Conservation (phyloP, 2,888 invertebrate species). For the Caenorhabditis parvicauda region DNA sequence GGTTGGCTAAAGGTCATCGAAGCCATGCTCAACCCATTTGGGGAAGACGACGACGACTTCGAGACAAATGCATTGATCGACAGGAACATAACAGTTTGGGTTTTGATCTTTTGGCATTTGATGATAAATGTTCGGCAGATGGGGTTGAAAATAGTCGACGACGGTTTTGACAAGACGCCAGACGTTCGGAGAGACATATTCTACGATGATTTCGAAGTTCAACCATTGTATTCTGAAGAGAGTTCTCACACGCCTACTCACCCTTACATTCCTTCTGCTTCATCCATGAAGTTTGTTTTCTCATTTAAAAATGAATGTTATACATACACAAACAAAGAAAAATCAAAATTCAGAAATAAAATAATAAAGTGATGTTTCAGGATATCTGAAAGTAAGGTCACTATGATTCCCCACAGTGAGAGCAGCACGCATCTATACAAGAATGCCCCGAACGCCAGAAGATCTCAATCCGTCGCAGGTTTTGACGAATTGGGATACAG, state of each 20-base stretch:
- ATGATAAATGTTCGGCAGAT: slow-evolving; percentile 37
- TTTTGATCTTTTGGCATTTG: background rate
- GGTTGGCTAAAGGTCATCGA: slow-evolving; percentile 58
- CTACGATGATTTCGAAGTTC: slow-evolving; percentile 42
- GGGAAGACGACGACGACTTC: slow-evolving; percentile 51
- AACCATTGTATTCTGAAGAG: slow-evolving; percentile 35
- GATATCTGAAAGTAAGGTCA: too few species aligned
- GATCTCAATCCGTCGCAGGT: too few species aligned
- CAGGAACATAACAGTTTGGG: slow-evolving; percentile 43
- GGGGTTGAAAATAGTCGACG: slow-evolving; percentile 58
- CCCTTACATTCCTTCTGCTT: too few species aligned
- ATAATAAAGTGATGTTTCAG: too few species aligned
- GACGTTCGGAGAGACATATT: slow-evolving; percentile 53
- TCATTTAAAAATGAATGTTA: too few species aligned
- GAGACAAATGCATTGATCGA: slow-evolving; percentile 50
- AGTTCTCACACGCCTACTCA: slow-evolving; percentile 22
- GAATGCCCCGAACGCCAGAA: too few species aligned
- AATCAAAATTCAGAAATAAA: too few species aligned
- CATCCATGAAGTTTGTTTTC: too few species aligned
- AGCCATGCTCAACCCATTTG: slow-evolving; percentile 46
- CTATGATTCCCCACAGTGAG: too few species aligned
- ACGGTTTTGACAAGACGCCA: slow-evolving; percentile 49
- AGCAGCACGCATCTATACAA: too few species aligned
- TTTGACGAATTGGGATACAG: too few species aligned
- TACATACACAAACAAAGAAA: too few species aligned